Evolutionary conservation across 2,888 invertebrate species (phyloP), one percentile per base, ranked within the genome.

Genomic region (Oxyteleia sp.): DNA sequence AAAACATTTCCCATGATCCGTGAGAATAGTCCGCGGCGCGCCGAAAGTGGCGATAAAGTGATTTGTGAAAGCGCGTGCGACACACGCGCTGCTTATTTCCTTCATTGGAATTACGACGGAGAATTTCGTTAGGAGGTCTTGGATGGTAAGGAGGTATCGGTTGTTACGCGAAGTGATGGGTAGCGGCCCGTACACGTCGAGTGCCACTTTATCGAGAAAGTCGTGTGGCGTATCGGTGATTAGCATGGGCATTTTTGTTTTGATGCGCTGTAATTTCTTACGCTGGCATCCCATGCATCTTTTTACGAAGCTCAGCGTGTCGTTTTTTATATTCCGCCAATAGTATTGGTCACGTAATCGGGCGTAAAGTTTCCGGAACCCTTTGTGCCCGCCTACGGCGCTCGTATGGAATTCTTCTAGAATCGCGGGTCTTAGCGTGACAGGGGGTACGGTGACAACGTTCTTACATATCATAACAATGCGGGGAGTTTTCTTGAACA

Each of bases 81-180:
- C 47, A 11, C 20, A 8, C 1, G 7, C 1, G 8, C 20, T 16
- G 2, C 4, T 47, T 47, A 20, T 20, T 18, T 47, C 47, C 2
- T 10, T 20, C 20, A 47, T 8, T 8, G 47, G 47, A 5, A 47
- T 47, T 1, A 20, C 47, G 8, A 18, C 7, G 1, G 47, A 8
- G 10, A 20, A 47, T 47, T 47, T 47, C 4, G 47, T 47, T 47
- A 47, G 20, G 1, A 20, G 10, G 47, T 47, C 47, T n/a, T 47
- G 47, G 2, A 47, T 20, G 4, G 47, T 47, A 3, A 47, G 20
- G 18, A 47, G 8, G 18, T 29, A 53, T 13, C 15, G 4, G 20
- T 47, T 15, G 11, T 43, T 23, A 5, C 3, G 3, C 5, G 2
- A 4, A 23, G 23, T 23, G 3, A 23, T 5, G 3, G 23, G 23